Conservation (phyloP, 2,797 vertebrate genomes). For the Rhabdomys pumilio region DNA sequence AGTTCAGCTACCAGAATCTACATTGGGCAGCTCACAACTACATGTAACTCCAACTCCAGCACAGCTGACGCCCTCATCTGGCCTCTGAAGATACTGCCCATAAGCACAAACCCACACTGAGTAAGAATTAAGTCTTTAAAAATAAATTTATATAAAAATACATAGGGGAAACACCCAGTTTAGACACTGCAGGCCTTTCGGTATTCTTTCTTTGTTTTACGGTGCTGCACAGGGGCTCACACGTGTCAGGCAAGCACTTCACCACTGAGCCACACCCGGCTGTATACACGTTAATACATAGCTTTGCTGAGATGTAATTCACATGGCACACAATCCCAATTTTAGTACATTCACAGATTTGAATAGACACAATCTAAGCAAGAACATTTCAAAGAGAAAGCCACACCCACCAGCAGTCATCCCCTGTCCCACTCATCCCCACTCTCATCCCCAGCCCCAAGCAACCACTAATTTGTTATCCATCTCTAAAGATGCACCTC, state of each 20-base stretch:
- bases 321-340: neutral
- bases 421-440: neutral
- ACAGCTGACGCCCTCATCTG: neutral
- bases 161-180: neutral
- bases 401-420: neutral
- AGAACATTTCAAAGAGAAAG: neutral
- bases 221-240: neutral
- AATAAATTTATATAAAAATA: neutral
- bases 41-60: neutral
- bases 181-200: neutral
- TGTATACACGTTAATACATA: neutral
- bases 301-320: conserved; percentile 40
- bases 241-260: neutral
- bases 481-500: neutral
- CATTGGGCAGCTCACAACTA: neutral
- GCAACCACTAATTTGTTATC: neutral
- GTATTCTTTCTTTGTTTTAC: neutral
- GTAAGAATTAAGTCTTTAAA: neutral
- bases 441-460: no score
- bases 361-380: conserved; percentile 4
- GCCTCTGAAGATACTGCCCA: neutral
- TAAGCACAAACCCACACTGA: neutral
- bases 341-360: conserved; percentile 36
- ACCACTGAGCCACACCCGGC: neutral
- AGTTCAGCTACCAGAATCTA: neutral